Conservation (phyloP, 2,888 invertebrate species). For the Luperina testacea region DNA sequence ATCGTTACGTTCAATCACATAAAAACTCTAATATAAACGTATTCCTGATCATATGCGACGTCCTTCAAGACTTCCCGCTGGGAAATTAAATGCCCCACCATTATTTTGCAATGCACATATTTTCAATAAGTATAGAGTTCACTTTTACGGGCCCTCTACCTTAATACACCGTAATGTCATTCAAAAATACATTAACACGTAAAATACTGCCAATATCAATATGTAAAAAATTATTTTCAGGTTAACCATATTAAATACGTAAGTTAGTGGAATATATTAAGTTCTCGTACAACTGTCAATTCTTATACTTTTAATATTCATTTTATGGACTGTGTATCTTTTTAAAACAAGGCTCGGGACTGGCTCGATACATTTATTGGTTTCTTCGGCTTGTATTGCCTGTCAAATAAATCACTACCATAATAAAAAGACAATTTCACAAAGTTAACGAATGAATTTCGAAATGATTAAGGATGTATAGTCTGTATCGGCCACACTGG, state of each 20-base stretch:
- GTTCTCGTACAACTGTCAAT: constrained; percentile 76
- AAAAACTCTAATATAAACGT: constrained; percentile 65
- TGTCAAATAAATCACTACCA: constrained; percentile 86
- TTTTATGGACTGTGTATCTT: constrained; percentile 68
- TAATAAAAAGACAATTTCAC: constrained; percentile 84
- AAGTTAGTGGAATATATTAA: constrained; percentile 66
- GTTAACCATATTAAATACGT: constrained; percentile 49
- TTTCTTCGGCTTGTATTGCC: constrained; percentile 79
- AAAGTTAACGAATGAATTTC: constrained; percentile 82
- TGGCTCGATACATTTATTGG: constrained; percentile 84
- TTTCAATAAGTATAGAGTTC: constrained; percentile 24
- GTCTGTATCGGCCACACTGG: constrained; percentile 55
- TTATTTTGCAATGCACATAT: constrained; percentile 65
- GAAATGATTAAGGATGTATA: constrained; percentile 80
- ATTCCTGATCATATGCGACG: constrained; percentile 54
- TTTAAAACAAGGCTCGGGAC: constrained; percentile 83
- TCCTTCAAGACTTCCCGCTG: constrained; percentile 68
- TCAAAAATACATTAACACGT: constrained; percentile 53
- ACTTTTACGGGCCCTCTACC: constrained; percentile 13
- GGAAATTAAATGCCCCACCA: constrained; percentile 66
- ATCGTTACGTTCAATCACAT: constrained; percentile 58
- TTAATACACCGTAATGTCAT: constrained; percentile 24
- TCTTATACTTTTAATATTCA: constrained; percentile 72
- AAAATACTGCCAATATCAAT: constrained; percentile 46
- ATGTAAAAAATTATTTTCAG: constrained; percentile 39